Conservation (phyloP, 2,797 vertebrate species). For the Euphonia xanthogaster region DNA sequence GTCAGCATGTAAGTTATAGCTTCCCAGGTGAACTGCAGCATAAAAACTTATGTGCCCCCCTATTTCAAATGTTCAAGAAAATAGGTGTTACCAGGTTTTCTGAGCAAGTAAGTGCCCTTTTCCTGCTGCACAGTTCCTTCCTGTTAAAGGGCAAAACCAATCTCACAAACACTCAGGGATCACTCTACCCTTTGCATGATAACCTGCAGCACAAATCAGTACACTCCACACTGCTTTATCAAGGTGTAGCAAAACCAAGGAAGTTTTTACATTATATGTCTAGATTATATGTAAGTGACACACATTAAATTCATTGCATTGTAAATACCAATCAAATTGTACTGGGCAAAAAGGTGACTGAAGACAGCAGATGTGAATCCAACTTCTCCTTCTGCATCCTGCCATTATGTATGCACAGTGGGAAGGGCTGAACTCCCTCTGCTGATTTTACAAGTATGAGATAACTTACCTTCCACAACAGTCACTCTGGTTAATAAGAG, state of each 20-base stretch:
- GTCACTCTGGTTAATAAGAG: not conserved
- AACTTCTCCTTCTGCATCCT: not conserved
- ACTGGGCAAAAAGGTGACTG: not conserved
- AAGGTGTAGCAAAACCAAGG: not conserved
- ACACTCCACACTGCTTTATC: not conserved
- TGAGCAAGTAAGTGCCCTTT: not conserved
- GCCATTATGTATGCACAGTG: fast-evolving
- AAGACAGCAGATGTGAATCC: not conserved
- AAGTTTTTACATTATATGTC: not conserved
- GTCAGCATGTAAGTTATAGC: constrained; percentile 46
- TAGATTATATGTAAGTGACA: not conserved
- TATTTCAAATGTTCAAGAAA: constrained; percentile 33
- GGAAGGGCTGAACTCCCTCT: not conserved
- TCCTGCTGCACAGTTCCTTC: not conserved
- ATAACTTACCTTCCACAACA: not conserved
- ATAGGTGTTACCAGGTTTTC: not conserved
- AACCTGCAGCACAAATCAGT: not conserved
- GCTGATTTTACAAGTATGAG: not conserved
- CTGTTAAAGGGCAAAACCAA: not conserved
- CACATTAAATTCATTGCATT: not conserved
- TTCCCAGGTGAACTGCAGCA: constrained; percentile 26
- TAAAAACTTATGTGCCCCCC: constrained; percentile 21
- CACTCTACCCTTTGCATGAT: not conserved
- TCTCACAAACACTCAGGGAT: not conserved
- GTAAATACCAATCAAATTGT: not conserved